These are phyloP conservation scores for Rutpela maculata DNA, from an alignment of 2,888 invertebrate genomes.

Conservation along the genomic window DNA sequence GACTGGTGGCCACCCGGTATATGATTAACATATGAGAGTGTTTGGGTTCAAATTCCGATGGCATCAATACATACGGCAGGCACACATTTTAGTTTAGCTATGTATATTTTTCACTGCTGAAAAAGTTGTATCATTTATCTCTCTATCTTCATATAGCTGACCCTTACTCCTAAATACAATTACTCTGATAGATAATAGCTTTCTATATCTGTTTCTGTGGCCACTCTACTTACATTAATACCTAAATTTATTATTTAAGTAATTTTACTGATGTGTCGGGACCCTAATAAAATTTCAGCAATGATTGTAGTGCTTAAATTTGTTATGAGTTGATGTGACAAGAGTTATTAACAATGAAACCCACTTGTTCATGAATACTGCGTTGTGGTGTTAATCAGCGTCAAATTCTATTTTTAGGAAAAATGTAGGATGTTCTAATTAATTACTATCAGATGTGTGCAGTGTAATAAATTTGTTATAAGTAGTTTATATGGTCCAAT, in stretches of 20 bases:
- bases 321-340: slow-evolving; percentile 21
- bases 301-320: slow-evolving; percentile 19
- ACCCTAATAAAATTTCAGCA: slow-evolving; percentile 30
- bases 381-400: not conserved
- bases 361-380: slow-evolving; percentile 7
- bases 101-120: no score
- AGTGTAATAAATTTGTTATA: no score
- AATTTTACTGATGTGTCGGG: slow-evolving; percentile 3
- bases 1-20: no score
- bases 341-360: slow-evolving; percentile 28
- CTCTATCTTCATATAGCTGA: no score
- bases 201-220: not conserved
- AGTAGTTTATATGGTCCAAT: no score
- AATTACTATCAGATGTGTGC: not conserved
- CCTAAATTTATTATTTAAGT: not conserved
- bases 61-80: no score
- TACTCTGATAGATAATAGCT: not conserved
- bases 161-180: no score
- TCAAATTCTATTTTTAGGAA: slow-evolving; percentile 30
- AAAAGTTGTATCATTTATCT: no score
- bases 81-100: no score
- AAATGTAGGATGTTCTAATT: not conserved
- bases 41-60: no score
- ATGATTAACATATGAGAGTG: no score
- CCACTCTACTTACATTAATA: slow-evolving; percentile 20